Evolutionary conservation across 2,113 vertebrate species (phyloP).

Genomic region (Circaetus gallicus): DNA sequence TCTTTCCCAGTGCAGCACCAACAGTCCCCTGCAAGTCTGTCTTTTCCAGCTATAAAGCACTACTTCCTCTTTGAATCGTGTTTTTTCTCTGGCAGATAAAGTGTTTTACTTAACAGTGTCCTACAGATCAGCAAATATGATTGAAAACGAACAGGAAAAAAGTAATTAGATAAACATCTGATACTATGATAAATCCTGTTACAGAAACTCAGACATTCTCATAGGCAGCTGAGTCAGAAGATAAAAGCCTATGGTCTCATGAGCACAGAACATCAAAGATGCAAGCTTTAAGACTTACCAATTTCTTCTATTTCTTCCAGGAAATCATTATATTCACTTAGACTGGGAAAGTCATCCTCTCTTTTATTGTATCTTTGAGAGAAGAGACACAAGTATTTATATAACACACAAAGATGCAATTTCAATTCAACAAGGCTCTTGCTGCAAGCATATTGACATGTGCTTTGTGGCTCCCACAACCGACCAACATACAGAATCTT

Average conservation of each 20-base stretch:
- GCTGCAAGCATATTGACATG: neutral
- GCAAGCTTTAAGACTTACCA: conserved; percentile 78
- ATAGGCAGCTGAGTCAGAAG: conserved; percentile 10
- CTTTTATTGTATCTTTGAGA: conserved; percentile 94
- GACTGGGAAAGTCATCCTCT: conserved; percentile 88
- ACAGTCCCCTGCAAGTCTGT: neutral
- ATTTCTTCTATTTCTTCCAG: conserved; percentile 95
- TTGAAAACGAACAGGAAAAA: conserved; percentile 11
- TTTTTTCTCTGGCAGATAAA: conserved; percentile 3
- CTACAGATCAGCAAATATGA: conserved; percentile 17
- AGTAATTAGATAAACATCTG: conserved; percentile 40
- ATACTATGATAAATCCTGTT: conserved; percentile 18
- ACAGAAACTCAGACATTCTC: conserved; percentile 21
- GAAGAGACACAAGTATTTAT: conserved; percentile 27
- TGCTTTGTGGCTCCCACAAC: neutral
- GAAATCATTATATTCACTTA: conserved; percentile 94
- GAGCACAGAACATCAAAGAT: conserved; percentile 24
- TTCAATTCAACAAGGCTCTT: neutral
- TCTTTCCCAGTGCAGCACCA: neutral
- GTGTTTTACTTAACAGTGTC: conserved; percentile 11
- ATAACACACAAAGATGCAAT: neutral
- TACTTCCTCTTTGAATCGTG: neutral
- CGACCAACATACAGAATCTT: neutral
- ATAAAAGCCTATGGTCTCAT: conserved; percentile 36
- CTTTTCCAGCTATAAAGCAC: neutral